A percentile compares a stretch with the other conserved stretches of the same genome.
phyloP scores from a whole-genome alignment of 2,797 vertebrate genomes.

The Phoxinus dragarum region DNA sequence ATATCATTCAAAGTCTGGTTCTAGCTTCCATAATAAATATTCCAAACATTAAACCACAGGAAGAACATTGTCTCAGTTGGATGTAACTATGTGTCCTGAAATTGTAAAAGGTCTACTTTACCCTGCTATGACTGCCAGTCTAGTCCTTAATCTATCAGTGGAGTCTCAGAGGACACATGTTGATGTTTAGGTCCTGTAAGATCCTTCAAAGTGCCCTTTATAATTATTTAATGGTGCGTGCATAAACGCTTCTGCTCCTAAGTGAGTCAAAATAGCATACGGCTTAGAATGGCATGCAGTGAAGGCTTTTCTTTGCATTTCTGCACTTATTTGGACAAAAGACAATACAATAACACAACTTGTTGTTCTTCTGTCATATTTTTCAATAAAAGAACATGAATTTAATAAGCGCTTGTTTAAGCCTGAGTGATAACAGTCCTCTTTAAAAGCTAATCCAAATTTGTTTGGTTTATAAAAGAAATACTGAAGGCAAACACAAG shows the following conservation, averaged over 20 bases:
- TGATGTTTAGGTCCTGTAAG: conserved; percentile 7
- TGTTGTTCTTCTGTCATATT: background rate
- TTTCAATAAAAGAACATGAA: background rate
- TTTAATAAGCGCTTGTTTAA: background rate
- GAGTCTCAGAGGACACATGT: conserved; percentile 11
- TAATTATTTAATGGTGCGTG: conserved; percentile 37
- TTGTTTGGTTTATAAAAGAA: background rate
- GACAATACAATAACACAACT: background rate
- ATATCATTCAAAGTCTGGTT: conserved; percentile 16
- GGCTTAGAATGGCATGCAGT: background rate
- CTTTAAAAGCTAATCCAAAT: background rate
- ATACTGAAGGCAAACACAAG: background rate
- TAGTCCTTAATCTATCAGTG: conserved; percentile 18
- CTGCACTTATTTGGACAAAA: conserved; percentile 1
- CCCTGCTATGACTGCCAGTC: conserved; percentile 7
- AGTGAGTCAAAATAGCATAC: background rate
- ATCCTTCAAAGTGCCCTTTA: conserved; percentile 34
- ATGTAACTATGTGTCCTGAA: conserved; percentile 13
- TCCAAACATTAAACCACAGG: background rate
- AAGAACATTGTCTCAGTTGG: background rate
- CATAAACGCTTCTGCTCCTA: conserved; percentile 14
- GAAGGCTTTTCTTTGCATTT: background rate
- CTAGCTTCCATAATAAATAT: conserved; percentile 9
- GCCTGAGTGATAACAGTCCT: conserved; percentile 17
- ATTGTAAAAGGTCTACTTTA: conserved; percentile 7